Conservation (phyloP, 2,113 vertebrate species). For the Neolamprologus hecqui region DNA sequence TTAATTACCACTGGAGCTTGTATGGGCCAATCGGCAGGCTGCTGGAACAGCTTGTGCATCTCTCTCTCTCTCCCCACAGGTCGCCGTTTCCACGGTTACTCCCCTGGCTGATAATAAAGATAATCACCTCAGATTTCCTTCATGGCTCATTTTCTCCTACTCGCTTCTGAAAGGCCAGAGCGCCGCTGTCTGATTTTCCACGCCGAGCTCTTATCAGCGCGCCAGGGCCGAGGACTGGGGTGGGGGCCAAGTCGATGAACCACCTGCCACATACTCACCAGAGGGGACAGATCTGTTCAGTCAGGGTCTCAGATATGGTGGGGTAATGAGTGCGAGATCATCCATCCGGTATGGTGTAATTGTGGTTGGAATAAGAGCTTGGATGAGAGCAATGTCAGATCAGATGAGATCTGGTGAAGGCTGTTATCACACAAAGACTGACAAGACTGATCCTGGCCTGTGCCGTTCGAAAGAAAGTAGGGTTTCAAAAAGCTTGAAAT, state of each 20-base stretch:
- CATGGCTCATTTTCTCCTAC: slow-evolving; percentile 64
- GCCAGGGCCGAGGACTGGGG: slow-evolving; percentile 1
- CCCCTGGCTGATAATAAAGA: slow-evolving; percentile 69
- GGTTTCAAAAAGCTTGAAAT: neutral
- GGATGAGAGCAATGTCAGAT: slow-evolving; percentile 30
- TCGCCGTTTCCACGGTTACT: slow-evolving; percentile 57
- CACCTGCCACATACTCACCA: slow-evolving; percentile 55
- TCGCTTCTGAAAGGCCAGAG: slow-evolving; percentile 54
- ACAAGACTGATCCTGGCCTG: neutral
- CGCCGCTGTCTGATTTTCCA: slow-evolving; percentile 54
- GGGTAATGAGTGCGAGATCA: slow-evolving; percentile 45
- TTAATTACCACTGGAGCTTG: slow-evolving; percentile 63
- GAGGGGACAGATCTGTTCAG: slow-evolving; percentile 37
- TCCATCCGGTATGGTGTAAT: slow-evolving; percentile 41
- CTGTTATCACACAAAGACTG: slow-evolving; percentile 25
- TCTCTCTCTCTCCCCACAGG: neutral
- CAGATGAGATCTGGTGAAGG: slow-evolving; percentile 35
- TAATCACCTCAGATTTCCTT: slow-evolving; percentile 68
- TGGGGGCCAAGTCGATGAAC: slow-evolving; percentile 21
- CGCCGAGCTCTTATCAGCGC: slow-evolving; percentile 44
- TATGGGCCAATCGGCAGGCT: slow-evolving; percentile 57
- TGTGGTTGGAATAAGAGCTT: slow-evolving; percentile 11
- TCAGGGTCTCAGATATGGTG: slow-evolving; percentile 31
- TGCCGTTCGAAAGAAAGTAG: neutral
- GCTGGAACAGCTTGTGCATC: slow-evolving; percentile 51